A percentile compares a stretch with the other conserved stretches of the same genome.
phyloP scores from a whole-genome alignment of 2,113 vertebrate species.

The Ranitomeya imitator region DNA sequence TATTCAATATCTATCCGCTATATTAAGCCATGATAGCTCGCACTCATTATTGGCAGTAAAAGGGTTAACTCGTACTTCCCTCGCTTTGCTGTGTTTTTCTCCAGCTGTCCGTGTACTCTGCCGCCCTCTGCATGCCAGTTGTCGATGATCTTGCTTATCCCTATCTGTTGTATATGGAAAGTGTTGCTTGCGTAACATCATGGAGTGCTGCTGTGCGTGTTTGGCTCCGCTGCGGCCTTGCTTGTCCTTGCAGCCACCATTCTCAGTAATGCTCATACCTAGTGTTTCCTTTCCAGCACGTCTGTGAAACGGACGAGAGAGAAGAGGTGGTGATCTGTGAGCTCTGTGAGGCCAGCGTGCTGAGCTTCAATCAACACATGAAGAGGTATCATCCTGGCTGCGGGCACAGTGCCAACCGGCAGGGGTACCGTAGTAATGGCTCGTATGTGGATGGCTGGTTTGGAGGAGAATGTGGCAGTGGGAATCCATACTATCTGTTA shows the following conservation, averaged over 20 bases:
- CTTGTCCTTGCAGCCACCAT: neutral
- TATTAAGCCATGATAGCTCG: too few species aligned
- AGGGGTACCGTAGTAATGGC: slow-evolving; percentile 96
- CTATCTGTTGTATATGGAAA: neutral
- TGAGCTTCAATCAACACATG: slow-evolving; percentile 98
- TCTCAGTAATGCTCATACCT: slow-evolving; percentile 47
- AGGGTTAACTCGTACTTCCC: neutral
- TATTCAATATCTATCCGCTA: too few species aligned
- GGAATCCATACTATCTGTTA: slow-evolving; percentile 94
- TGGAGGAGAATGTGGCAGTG: slow-evolving; percentile 94
- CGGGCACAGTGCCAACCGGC: slow-evolving; percentile 92
- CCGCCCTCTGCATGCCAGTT: neutral
- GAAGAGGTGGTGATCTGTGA: slow-evolving; percentile 96
- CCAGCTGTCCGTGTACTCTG: too few species aligned
- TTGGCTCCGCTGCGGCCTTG: neutral
- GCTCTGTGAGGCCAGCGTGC: slow-evolving; percentile 89
- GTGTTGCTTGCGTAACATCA: neutral
- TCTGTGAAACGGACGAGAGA: slow-evolving; percentile 93
- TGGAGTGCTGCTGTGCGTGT: neutral
- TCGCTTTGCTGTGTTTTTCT: neutral
- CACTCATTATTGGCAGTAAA: neutral
- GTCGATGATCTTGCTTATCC: neutral
- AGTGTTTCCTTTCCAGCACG: slow-evolving; percentile 77
- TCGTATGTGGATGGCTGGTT: slow-evolving; percentile 99
- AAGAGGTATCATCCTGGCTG: slow-evolving; percentile 96